A percentile compares a stretch with the other conserved stretches of the same genome.
These are phyloP conservation scores for Lepidocyrtinus sp. DNA, from an alignment of 2,888 invertebrate genomes.

Conservation along the genomic window DNA sequence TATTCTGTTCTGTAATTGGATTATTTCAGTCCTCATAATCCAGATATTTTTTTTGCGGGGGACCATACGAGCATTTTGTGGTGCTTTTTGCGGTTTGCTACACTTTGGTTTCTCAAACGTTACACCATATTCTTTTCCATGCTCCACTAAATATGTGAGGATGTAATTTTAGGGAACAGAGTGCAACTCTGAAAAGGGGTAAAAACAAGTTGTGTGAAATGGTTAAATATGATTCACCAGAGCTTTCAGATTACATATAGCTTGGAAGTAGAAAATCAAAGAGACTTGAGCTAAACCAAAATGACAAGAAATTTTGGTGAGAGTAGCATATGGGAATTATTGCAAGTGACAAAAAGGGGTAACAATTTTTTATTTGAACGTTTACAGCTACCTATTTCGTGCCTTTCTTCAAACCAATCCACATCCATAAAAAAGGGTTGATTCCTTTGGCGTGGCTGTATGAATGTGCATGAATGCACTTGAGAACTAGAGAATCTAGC, in stretches of 20 bases:
- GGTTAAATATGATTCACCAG: not conserved
- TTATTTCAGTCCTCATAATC: not conserved
- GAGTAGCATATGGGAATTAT: slow-evolving; percentile 60
- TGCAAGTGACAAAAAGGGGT: slow-evolving; percentile 65
- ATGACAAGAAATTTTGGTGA: slow-evolving; percentile 4
- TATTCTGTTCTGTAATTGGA: not conserved
- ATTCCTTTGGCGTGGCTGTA: not conserved
- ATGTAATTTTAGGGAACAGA: not conserved
- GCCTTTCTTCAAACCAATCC: not conserved
- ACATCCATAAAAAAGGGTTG: slow-evolving; percentile 44
- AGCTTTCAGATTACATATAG: not conserved
- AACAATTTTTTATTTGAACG: slow-evolving; percentile 64
- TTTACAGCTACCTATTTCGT: slow-evolving; percentile 23
- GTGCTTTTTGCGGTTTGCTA: slow-evolving; percentile 35
- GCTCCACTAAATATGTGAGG: slow-evolving; percentile 14
- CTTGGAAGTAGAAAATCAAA: not conserved
- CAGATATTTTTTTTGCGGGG: slow-evolving; percentile 20
- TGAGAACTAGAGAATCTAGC: not conserved
- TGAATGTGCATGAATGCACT: slow-evolving; percentile 26
- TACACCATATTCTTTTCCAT: not conserved
- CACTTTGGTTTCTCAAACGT: slow-evolving; percentile 21
- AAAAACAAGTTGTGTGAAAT: not conserved
- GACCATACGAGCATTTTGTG: not conserved
- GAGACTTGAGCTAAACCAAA: not conserved
- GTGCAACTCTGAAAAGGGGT: not conserved